Conservation (phyloP, 2,113 vertebrate genomes). For the Indri indri region DNA sequence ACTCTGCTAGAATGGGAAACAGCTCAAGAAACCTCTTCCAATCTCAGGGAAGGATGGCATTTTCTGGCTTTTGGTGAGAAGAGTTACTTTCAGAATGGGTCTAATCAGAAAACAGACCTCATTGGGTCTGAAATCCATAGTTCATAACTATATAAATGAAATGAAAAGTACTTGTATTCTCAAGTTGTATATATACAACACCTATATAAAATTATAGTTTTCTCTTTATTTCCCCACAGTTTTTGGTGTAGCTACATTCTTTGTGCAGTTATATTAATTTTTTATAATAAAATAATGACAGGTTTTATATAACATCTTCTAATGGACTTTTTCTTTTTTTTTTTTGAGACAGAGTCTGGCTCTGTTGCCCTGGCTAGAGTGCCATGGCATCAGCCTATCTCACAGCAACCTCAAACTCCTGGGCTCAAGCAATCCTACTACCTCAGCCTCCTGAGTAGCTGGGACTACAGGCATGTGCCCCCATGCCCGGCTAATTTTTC, state of each 20-base stretch:
- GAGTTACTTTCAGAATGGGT: not conserved
- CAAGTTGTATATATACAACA: not conserved
- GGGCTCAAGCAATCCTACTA: too few species aligned
- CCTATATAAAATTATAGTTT: not conserved
- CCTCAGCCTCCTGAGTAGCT: too few species aligned
- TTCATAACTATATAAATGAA: not conserved
- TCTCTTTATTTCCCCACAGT: not conserved
- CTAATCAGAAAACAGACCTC: not conserved
- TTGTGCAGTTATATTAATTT: not conserved
- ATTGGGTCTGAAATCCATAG: not conserved
- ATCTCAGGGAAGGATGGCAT: not conserved
- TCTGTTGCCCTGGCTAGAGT: too few species aligned
- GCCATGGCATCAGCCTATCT: too few species aligned
- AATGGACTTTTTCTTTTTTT: too few species aligned
- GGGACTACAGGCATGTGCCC: too few species aligned
- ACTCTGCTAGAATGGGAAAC: not conserved
- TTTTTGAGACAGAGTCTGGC: too few species aligned
- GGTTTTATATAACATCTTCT: not conserved
- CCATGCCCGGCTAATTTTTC: too few species aligned
- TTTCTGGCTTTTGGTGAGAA: not conserved
- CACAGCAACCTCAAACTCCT: too few species aligned
- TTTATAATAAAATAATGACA: not conserved
- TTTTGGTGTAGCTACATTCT: not conserved
- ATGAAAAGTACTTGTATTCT: not conserved
- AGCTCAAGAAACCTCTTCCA: not conserved